Percentiles rank a stretch among this genome's conserved stretches.
phyloP scores from a whole-genome alignment of 2,888 invertebrate species.

The Endomychus coccineus region DNA sequence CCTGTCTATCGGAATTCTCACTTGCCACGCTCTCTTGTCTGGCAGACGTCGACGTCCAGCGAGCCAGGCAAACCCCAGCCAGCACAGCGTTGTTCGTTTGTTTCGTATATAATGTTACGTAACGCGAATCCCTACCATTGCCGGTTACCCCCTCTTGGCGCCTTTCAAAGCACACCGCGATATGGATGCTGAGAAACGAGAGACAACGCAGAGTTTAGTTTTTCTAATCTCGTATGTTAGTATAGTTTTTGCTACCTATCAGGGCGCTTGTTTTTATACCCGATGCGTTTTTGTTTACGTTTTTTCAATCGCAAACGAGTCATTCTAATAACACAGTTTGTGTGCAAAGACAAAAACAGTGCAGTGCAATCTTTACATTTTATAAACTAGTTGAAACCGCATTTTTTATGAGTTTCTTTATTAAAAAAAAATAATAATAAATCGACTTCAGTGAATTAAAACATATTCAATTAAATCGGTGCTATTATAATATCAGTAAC shows the following conservation, averaged over 20 bases:
- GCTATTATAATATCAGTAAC: too few relatives aligned
- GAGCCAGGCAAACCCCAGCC: slow-evolving; percentile 8
- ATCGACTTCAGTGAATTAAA: too few relatives aligned
- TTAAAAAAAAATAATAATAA: too few relatives aligned
- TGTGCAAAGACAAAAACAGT: too few relatives aligned
- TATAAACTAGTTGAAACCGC: too few relatives aligned
- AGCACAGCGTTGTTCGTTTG: slow-evolving; percentile 7
- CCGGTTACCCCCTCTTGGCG: slow-evolving; percentile 12
- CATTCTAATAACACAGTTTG: too few relatives aligned
- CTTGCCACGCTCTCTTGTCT: too few relatives aligned
- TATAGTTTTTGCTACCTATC: slow-evolving; percentile 42
- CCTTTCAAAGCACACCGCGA: slow-evolving; percentile 24
- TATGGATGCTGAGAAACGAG: slow-evolving; percentile 37
- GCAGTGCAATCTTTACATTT: too few relatives aligned
- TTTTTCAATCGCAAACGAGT: too few relatives aligned
- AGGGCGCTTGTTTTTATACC: slow-evolving; percentile 30
- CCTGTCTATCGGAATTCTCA: too few relatives aligned
- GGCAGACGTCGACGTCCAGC: slow-evolving; percentile 7
- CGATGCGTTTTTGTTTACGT: slow-evolving; percentile 13
- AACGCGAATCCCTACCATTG: slow-evolving; percentile 32
- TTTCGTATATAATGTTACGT: slow-evolving; percentile 34
- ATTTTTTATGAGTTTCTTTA: too few relatives aligned
- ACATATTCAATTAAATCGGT: too few relatives aligned
- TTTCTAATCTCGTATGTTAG: slow-evolving; percentile 42
- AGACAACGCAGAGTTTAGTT: slow-evolving; percentile 34